These are phyloP conservation scores for Caenorhabditis uteleia DNA, from an alignment of 2,888 invertebrate species.

Conservation along the genomic window DNA sequence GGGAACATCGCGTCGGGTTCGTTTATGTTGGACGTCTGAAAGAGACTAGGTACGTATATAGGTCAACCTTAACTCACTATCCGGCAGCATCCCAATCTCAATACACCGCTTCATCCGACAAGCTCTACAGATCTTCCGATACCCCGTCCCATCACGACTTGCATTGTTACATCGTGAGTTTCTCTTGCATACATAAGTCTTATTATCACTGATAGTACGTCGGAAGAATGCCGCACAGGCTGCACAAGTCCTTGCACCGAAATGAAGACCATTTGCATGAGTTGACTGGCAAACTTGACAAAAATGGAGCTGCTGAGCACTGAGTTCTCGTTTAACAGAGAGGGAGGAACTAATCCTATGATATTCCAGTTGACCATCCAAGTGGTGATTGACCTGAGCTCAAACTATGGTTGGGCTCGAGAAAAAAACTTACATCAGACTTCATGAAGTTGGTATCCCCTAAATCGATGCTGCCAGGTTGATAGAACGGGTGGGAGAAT, in stretches of 20 bases:
- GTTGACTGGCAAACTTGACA: conserved; percentile 60
- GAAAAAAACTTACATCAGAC: no score
- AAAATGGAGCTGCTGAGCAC: no score
- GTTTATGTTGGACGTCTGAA: conserved; percentile 63
- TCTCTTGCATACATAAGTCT: conserved; percentile 64
- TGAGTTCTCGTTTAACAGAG: no score
- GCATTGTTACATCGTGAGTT: conserved; percentile 60
- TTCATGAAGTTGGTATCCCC: no score
- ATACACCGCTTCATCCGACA: conserved; percentile 65
- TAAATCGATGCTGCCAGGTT: no score
- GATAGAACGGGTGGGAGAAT: no score
- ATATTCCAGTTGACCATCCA: no score
- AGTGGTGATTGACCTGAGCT: no score
- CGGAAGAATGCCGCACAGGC: conserved; percentile 67
- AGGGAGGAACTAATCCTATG: background rate
- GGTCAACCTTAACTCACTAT: conserved; percentile 58
- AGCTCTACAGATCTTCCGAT: conserved; percentile 65
- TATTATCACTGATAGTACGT: conserved; percentile 61
- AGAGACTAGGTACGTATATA: background rate
- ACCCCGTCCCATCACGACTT: conserved; percentile 62
- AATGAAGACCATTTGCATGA: conserved; percentile 67
- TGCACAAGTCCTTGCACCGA: conserved; percentile 67
- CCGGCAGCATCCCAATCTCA: conserved; percentile 67
- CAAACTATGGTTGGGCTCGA: no score
- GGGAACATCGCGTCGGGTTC: conserved; percentile 49